phyloP scores from a whole-genome alignment of 2,888 invertebrate genomes.

The Rambutsinella grinnellia region DNA sequence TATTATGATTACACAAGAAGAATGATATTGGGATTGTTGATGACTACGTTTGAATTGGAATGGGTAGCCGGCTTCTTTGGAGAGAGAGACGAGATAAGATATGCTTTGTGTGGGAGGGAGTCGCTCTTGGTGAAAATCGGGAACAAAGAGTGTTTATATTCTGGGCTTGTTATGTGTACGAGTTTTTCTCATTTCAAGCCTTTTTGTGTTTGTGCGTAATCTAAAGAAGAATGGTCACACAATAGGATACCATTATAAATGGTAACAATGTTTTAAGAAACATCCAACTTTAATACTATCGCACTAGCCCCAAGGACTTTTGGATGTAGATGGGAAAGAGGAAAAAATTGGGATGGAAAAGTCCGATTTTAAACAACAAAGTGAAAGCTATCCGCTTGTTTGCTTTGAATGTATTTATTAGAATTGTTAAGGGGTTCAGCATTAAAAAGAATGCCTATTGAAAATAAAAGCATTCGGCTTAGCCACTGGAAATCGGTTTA shows the following conservation, averaged over 20 bases:
- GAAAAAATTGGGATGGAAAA: background rate
- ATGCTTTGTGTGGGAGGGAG: too few relatives aligned
- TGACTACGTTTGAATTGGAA: too few relatives aligned
- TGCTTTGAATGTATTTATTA: constrained; percentile 19
- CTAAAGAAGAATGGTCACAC: constrained; percentile 3
- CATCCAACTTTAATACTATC: background rate
- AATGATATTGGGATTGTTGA: constrained; percentile 1
- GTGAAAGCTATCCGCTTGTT: constrained; percentile 16
- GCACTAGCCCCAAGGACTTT: background rate
- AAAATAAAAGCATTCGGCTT: too few relatives aligned
- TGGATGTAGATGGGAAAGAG: background rate
- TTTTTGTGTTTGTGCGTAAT: background rate
- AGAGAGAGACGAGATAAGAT: background rate
- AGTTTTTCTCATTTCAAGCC: constrained; percentile 1
- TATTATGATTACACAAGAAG: constrained; percentile 19
- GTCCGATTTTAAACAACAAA: constrained; percentile 38
- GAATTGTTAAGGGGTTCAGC: constrained; percentile 23
- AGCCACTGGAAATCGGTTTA: too few relatives aligned
- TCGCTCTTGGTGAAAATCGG: too few relatives aligned
- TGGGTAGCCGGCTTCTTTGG: too few relatives aligned
- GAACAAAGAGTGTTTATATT: constrained; percentile 42
- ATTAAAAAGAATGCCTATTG: too few relatives aligned
- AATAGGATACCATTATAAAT: constrained; percentile 9
- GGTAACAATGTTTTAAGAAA: constrained; percentile 1
- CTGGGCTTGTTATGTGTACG: too few relatives aligned